phyloP scores from a whole-genome alignment of 2,888 invertebrate genomes.

The Drosophila borealis region DNA sequence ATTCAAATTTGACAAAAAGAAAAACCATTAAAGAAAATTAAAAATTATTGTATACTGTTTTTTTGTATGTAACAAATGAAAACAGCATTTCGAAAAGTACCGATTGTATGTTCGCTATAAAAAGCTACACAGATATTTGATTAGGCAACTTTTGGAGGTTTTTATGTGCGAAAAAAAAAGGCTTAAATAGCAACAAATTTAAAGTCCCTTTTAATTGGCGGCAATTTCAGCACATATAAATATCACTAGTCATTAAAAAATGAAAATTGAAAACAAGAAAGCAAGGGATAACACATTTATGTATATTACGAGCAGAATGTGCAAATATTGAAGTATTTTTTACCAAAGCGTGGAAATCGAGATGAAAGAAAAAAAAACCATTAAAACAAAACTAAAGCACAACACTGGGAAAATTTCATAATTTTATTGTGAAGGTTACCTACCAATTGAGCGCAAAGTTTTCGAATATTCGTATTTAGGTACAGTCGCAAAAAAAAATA shows the following conservation, averaged over 20 bases:
- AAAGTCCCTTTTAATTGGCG: conserved; percentile 9
- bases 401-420: conserved; percentile 11
- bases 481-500: conserved; percentile 35
- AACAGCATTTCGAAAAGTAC: background rate
- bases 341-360: conserved; percentile 25
- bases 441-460: conserved; percentile 16
- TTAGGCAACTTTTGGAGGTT: background rate
- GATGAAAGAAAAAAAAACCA: background rate
- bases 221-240: conserved; percentile 36
- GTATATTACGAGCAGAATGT: conserved; percentile 23
- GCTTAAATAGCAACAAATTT: background rate
- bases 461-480: conserved; percentile 29
- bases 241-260: conserved; percentile 64
- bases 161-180: background rate
- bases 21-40: background rate
- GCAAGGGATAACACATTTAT: conserved; percentile 15
- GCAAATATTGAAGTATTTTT: conserved; percentile 50
- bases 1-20: too few relatives aligned
- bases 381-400: conserved; percentile 2
- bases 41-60: background rate
- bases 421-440: conserved; percentile 2
- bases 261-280: conserved; percentile 6
- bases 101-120: background rate
- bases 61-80: background rate
- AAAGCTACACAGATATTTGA: background rate